Evolutionary conservation across 2,113 vertebrate species (phyloP).

Genomic region (Spea bombifrons): DNA sequence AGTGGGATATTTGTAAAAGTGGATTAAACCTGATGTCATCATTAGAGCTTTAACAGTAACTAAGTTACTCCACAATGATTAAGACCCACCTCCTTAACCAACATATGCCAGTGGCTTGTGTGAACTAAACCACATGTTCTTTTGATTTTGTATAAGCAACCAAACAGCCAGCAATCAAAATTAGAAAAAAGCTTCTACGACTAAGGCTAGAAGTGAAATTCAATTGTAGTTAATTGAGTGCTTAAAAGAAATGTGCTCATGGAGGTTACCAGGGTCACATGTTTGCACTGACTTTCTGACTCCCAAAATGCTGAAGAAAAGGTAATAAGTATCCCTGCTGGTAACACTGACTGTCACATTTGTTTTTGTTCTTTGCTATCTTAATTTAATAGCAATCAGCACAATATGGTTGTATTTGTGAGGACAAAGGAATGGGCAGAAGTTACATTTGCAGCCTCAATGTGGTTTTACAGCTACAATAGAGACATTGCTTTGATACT

Average conservation of each 20-base stretch:
- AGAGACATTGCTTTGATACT: constrained; percentile 68
- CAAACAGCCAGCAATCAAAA: constrained; percentile 72
- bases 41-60: no score
- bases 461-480: constrained; percentile 71
- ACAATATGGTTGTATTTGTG: constrained; percentile 85
- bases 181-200: constrained; percentile 78
- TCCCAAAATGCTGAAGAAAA: constrained; percentile 77
- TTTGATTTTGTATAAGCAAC: constrained; percentile 69
- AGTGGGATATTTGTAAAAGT: no score
- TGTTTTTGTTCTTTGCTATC: constrained; percentile 77
- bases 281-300: constrained; percentile 88
- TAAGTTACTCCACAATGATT: no score
- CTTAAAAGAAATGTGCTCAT: constrained; percentile 72
- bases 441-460: constrained; percentile 73
- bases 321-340: constrained; percentile 75
- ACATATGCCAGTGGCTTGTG: constrained; percentile 66
- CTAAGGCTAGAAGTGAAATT: constrained; percentile 80
- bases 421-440: constrained; percentile 76
- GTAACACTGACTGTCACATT: constrained; percentile 71
- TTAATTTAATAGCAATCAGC: constrained; percentile 89
- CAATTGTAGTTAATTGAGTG: constrained; percentile 93
- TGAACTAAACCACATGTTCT: constrained; percentile 70
- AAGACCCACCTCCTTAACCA: constrained; percentile 67
- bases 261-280: constrained; percentile 83
- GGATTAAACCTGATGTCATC: no score